phyloP scores from a whole-genome alignment of 2,888 invertebrate genomes.

The Escarpia spicata region DNA sequence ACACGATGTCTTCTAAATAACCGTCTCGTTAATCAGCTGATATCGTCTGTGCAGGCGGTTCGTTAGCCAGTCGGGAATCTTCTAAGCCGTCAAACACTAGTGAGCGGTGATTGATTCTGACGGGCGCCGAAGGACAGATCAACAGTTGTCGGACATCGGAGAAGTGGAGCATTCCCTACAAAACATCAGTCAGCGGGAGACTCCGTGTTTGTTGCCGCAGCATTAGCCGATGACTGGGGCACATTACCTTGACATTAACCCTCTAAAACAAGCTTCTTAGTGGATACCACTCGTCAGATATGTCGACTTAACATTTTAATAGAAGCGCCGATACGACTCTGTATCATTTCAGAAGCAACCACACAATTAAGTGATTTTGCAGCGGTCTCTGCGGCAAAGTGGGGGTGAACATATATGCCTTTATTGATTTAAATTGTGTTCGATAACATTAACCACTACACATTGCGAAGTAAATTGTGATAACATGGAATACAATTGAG shows the following conservation, averaged over 20 bases:
- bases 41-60: not conserved
- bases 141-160: not conserved
- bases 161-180: not conserved
- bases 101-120: not conserved
- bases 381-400: not conserved
- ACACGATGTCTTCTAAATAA: not conserved
- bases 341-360: not conserved
- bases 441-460: not conserved
- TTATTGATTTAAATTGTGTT: not conserved
- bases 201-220: not conserved
- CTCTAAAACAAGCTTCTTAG: not conserved
- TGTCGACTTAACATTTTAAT: no score
- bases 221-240: not conserved
- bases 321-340: not conserved
- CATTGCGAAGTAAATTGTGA: no score
- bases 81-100: not conserved
- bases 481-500: no score
- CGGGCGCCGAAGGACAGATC: slow-evolving; percentile 3
- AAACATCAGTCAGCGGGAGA: not conserved
- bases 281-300: not conserved
- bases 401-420: not conserved
- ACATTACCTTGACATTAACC: not conserved
- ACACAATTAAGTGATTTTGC: not conserved
- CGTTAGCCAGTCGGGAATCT: not conserved
- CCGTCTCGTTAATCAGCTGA: not conserved